phyloP scores from a whole-genome alignment of 2,113 vertebrate genomes.

The Tragelaphus buxtoni region DNA sequence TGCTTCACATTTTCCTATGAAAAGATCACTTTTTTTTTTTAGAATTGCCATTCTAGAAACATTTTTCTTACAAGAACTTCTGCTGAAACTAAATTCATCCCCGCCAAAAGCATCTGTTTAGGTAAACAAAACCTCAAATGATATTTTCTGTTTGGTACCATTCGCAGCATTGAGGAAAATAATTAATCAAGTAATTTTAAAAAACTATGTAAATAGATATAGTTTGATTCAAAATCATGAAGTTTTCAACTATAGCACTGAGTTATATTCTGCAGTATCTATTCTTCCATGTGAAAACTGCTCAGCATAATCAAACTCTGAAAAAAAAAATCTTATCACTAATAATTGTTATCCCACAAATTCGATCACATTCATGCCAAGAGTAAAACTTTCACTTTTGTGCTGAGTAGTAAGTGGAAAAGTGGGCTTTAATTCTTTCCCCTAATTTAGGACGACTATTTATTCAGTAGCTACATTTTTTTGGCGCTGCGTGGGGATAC shows the following conservation, averaged over 20 bases:
- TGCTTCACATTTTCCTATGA: slow-evolving; percentile 41
- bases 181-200: background rate
- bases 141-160: background rate
- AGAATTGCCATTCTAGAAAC: slow-evolving; percentile 15
- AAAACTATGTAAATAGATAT: background rate
- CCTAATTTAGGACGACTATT: slow-evolving; percentile 37
- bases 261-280: background rate
- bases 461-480: slow-evolving; percentile 18
- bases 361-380: background rate
- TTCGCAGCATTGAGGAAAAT: background rate
- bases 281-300: slow-evolving; percentile 5
- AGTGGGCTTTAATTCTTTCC: background rate
- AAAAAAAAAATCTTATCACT: background rate
- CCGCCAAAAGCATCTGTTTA: background rate
- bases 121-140: slow-evolving; percentile 8
- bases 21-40: background rate
- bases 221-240: background rate
- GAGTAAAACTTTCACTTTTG: slow-evolving; percentile 56
- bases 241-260: background rate
- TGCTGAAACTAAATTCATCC: background rate
- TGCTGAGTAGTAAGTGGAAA: background rate
- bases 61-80: slow-evolving; percentile 41
- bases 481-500: slow-evolving; percentile 48
- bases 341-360: background rate
- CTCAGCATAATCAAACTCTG: background rate